A percentile compares a stretch with the other conserved stretches of the same genome.
These are phyloP conservation scores for Coluber constrictor DNA, from an alignment of 2,797 vertebrate genomes.

Conservation along the genomic window DNA sequence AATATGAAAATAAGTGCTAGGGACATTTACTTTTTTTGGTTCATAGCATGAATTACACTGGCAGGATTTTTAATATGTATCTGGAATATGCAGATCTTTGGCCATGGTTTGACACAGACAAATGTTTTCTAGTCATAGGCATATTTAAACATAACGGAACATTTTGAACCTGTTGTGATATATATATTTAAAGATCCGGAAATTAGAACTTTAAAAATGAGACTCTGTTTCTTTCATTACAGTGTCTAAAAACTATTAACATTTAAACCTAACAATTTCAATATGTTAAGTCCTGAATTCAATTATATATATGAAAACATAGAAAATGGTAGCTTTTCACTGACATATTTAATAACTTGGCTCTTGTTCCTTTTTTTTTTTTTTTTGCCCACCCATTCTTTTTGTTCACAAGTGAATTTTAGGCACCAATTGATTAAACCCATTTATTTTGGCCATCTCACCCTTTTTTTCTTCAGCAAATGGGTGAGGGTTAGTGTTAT, in stretches of 20 bases:
- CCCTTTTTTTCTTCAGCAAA: not conserved
- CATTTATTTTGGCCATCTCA: not conserved
- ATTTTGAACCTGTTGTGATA: slow-evolving; percentile 47
- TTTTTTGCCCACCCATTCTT: not conserved
- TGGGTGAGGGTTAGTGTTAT: not conserved
- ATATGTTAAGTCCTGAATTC: slow-evolving; percentile 55
- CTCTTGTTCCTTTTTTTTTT: not conserved
- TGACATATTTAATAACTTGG: not conserved
- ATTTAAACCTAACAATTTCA: slow-evolving; percentile 57
- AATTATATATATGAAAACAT: slow-evolving; percentile 60
- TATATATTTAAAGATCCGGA: slow-evolving; percentile 51
- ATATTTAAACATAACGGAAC: slow-evolving; percentile 44
- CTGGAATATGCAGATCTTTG: not conserved
- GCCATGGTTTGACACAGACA: not conserved
- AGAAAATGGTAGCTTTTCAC: slow-evolving; percentile 53
- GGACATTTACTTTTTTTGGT: not conserved
- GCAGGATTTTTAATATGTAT: not conserved
- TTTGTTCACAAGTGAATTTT: not conserved
- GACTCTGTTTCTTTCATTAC: slow-evolving; percentile 57
- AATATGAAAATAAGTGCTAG: not conserved
- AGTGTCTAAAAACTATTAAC: slow-evolving; percentile 50
- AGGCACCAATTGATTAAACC: not conserved
- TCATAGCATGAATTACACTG: not conserved
- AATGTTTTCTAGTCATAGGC: slow-evolving; percentile 20
- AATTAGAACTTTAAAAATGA: slow-evolving; percentile 56